These are phyloP conservation scores for Lycia hirtaria DNA, from an alignment of 2,888 invertebrate genomes.

Conservation along the genomic window DNA sequence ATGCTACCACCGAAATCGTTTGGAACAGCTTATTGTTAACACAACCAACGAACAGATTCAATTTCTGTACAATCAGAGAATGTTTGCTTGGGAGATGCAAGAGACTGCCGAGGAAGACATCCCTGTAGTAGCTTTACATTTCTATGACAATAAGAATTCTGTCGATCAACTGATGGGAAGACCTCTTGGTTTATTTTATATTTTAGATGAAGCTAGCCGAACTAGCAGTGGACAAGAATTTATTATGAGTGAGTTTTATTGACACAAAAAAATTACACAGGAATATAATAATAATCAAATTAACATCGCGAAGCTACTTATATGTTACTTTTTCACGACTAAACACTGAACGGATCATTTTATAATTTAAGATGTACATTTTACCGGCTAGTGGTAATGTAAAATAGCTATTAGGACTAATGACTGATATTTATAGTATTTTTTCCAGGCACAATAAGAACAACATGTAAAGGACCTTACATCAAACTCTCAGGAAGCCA, in stretches of 20 bases:
- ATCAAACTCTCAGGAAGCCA: slow-evolving; percentile 85
- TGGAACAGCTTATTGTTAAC: slow-evolving; percentile 96
- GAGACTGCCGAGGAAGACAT: slow-evolving; percentile 92
- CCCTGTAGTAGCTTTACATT: slow-evolving; percentile 89
- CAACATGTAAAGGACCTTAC: slow-evolving; percentile 81
- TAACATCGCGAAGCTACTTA: too few species aligned
- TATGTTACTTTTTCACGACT: too few species aligned
- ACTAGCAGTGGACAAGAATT: slow-evolving; percentile 89
- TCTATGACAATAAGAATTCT: slow-evolving; percentile 94
- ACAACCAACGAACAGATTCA: slow-evolving; percentile 97
- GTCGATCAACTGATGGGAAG: slow-evolving; percentile 95
- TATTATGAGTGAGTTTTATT: slow-evolving; percentile 87
- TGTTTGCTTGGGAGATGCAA: slow-evolving; percentile 96
- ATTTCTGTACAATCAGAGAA: slow-evolving; percentile 95
- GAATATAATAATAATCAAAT: too few species aligned
- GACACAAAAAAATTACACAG: too few species aligned
- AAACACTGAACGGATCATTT: too few species aligned
- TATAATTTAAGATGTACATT: too few species aligned
- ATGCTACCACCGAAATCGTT: slow-evolving; percentile 93
- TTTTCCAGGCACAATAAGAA: slow-evolving; percentile 83
- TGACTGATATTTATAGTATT: background rate
- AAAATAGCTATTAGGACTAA: too few species aligned
- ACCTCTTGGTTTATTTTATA: slow-evolving; percentile 92
- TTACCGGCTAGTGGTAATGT: too few species aligned
- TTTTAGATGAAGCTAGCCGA: slow-evolving; percentile 95